Base-by-base conservation (phyloP, 2,797 vertebrate genomes). In the Protosalanx chinensis region DNA sequence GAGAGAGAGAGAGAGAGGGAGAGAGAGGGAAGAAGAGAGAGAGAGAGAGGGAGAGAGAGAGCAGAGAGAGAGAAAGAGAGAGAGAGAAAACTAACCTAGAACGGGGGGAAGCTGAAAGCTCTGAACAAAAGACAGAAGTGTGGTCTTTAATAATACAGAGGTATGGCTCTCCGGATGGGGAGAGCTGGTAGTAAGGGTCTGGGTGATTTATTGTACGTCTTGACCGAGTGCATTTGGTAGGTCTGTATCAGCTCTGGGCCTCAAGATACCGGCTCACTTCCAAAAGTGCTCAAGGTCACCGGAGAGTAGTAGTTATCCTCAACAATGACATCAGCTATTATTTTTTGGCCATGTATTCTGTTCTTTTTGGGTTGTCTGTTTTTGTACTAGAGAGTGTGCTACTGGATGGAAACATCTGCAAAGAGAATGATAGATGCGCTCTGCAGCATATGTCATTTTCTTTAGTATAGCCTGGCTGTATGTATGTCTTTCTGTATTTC, bases 121-220 rank as follows among this genome's bases (percentile, higher is more conserved):
- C 53, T 61, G 79, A 74, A 79, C 67, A 80, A 29, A 61, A 46
- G 53, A 70, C 65, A 73, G 41, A 65, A 71, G 27, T 74, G 53
- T 46, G 68, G 70, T 65, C 35, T 65, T 49, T n/a, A 23, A 16
- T 79, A 6, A 5, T 66, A 63, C 70, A 79, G 70, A 73, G 72
- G 70, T 66, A 16, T 27, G 41, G 27, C 10, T 82, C 82, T 81
- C 78, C 81, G 80, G 82, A 76, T 56, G 68, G 79, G 78, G 78
- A 83, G 72, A 78, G 72, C 23, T 74, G 68, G 68, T 62, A 53
- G 27, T 53, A 15, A 33, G 65, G 3, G 65, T 65, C 37, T n/a
- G n/a, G n/a, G 74, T 87, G 86, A 88, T 88, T 89, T 86, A 88
- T 88, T 81, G 79, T 74, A 59, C 41, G 68, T 80, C 84, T 84